Evolutionary conservation across 2,888 invertebrate species (phyloP), one percentile per base, ranked within the genome.

Genomic region (Spilosoma lubricipeda): DNA sequence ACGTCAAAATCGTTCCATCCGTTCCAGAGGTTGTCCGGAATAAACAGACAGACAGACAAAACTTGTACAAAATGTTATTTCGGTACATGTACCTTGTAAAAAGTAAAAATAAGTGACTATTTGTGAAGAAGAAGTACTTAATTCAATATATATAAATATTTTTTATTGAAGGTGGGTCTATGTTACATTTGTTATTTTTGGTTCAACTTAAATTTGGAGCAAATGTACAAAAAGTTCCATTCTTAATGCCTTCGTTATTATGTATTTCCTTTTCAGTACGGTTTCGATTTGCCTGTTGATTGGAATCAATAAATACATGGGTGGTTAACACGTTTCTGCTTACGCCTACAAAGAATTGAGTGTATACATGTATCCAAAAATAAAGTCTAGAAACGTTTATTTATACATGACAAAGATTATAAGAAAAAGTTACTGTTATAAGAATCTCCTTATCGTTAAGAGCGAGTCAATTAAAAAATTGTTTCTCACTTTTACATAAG

Each of bases 401-500:
- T n/a, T n/a, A 4, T 39, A 72, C 59, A 2, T n/a, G 13, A n/a
- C 56, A n/a, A 56, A n/a, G 56, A 3, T 3, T 56, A n/a, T 56
- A 3, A n/a, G 23, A 56, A 13, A n/a, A 56, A n/a, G 3, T 27
- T 27, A 27, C 3, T 11, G 27, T 23, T 15, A 27, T 4, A 27
- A 59, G 3, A 27, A 59, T 27, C 11, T 3, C 27, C 27, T n/a
- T 56, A 27, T 59, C 27, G 15, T 72, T 71, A 76, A 23, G 74
- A 63, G 52, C 52, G 48, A 27, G 70, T 48, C 73, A 48, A 67
- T 74, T 71, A 15, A 71, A 71, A 82, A 82, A 76, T 77, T 82
- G 71, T 72, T 77, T 45, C 2, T 15, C 45, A 73, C 64, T 75
- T 80, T 78, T 73, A 74, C 73, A 75, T 77, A 72, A 78, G 78